Evolutionary conservation across 2,113 vertebrate genomes (phyloP).

Genomic region (Ctenodactylus gundi): DNA sequence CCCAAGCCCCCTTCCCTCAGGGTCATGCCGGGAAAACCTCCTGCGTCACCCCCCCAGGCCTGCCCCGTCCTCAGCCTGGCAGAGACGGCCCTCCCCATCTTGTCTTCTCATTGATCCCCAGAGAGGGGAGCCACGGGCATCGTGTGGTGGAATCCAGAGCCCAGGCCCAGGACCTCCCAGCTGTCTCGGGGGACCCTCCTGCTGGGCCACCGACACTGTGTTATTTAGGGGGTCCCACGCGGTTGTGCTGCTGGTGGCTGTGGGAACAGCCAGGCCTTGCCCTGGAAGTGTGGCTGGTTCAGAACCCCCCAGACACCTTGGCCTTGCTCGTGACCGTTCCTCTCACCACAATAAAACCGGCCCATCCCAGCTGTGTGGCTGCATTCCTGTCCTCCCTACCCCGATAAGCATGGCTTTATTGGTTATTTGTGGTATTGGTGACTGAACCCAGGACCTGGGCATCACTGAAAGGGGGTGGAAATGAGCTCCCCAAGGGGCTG

Average conservation of each 20-base stretch:
- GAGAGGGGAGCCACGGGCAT: not conserved
- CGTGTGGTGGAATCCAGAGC: not conserved
- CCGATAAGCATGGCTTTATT: too few relatives aligned
- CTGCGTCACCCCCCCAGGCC: not conserved
- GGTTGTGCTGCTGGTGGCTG: not conserved
- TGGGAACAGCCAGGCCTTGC: not conserved
- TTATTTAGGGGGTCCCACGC: too few relatives aligned
- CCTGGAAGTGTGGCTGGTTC: not conserved
- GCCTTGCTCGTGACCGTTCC: not conserved
- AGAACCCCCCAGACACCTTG: not conserved
- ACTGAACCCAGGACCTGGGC: not conserved
- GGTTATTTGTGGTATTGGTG: not conserved
- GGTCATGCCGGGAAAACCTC: too few relatives aligned
- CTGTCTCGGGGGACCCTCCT: too few relatives aligned
- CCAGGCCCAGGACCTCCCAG: too few relatives aligned
- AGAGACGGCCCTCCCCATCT: not conserved
- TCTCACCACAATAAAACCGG: conserved; percentile 64
- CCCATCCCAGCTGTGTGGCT: not conserved
- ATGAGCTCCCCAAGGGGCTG: not conserved
- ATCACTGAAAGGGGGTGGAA: not conserved
- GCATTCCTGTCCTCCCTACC: not conserved
- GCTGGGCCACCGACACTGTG: too few relatives aligned
- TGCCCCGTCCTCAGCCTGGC: not conserved
- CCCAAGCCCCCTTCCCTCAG: not conserved
- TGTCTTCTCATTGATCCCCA: not conserved